Evolutionary conservation across 2,113 vertebrate species (phyloP).

Genomic region (Muscicapa adusta): DNA sequence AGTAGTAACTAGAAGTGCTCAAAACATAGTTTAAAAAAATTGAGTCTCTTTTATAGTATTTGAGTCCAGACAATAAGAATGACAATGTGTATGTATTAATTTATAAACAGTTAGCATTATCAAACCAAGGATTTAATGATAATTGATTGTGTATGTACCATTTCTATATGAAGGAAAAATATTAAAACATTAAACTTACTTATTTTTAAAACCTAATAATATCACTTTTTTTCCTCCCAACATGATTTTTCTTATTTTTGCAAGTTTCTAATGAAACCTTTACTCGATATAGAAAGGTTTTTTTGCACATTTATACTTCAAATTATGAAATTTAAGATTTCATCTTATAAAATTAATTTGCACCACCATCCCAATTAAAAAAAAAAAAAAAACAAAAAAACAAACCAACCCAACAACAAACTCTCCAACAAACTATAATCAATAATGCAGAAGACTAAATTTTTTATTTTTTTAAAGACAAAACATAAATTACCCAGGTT

Average conservation of each 20-base stretch:
- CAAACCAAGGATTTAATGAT: neutral
- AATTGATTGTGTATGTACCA: neutral
- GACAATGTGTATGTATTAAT: neutral
- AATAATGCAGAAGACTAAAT: neutral
- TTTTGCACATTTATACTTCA: neutral
- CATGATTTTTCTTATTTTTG: neutral
- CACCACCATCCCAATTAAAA: rapidly evolving
- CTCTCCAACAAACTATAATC: rapidly evolving
- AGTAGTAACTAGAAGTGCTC: neutral
- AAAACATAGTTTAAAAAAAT: neutral
- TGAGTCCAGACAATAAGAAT: neutral
- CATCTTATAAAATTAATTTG: neutral
- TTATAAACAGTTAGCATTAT: neutral
- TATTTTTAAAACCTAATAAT: rapidly evolving
- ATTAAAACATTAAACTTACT: neutral
- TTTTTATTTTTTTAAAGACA: neutral
- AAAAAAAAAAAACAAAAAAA: too few relatives aligned
- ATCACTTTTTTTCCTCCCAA: neutral
- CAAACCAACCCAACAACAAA: neutral
- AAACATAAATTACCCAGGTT: neutral
- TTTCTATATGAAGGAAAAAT: neutral
- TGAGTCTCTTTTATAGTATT: neutral
- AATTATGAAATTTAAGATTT: neutral
- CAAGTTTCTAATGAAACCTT: neutral
- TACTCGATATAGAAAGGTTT: neutral